These are phyloP conservation scores for Nymphalis urticae DNA, from an alignment of 2,888 invertebrate species.

Conservation along the genomic window DNA sequence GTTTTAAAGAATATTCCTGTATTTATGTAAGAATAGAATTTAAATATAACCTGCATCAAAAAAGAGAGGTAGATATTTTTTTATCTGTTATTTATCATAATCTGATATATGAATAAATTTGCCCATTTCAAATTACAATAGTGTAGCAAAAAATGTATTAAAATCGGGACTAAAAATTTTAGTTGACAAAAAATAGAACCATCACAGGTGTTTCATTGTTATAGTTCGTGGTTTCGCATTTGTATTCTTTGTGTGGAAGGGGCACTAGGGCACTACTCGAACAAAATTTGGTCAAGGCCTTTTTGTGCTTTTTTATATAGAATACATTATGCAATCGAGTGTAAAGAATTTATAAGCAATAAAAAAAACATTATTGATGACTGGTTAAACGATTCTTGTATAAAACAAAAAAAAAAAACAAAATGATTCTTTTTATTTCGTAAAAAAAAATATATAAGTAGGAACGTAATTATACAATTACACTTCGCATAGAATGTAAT, in stretches of 20 bases:
- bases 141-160: constrained; percentile 23
- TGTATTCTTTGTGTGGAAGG: constrained; percentile 47
- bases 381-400: too few species aligned
- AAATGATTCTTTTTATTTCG: too few species aligned
- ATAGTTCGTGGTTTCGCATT: constrained; percentile 47
- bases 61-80: constrained; percentile 9
- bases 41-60: background rate
- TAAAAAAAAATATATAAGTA: too few species aligned
- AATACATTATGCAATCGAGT: background rate
- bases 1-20: background rate
- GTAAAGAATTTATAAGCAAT: too few species aligned
- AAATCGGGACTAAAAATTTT: constrained; percentile 30
- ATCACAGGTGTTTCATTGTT: constrained; percentile 64
- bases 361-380: too few species aligned
- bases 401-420: too few species aligned
- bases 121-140: constrained; percentile 26
- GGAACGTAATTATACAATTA: too few species aligned
- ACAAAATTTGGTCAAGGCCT: constrained; percentile 38
- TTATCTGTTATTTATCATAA: background rate
- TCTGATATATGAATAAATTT: constrained; percentile 18
- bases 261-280: constrained; percentile 52
- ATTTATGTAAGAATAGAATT: background rate
- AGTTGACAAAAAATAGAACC: constrained; percentile 42
- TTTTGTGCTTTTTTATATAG: constrained; percentile 28
- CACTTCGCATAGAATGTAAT: too few species aligned